Base-by-base conservation (phyloP, 92 coral and sea anemone genomes). In the Ricordea florida region DNA sequence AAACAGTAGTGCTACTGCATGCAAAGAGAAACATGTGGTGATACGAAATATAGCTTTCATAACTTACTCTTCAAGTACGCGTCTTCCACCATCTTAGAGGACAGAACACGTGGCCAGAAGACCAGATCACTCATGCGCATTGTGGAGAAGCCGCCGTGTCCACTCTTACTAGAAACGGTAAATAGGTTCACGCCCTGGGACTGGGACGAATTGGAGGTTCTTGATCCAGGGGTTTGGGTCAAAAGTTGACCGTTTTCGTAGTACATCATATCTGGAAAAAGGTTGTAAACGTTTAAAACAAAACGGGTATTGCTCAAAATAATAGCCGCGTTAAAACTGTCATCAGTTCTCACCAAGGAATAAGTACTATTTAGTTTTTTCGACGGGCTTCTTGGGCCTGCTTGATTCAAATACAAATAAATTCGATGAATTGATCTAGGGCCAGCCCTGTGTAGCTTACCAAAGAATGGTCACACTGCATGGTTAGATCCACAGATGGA, bases 71-170 rank as follows among this genome's bases (percentile, higher is more conserved):
- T 61, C 49, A 37, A 37, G 15, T 61, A 61, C 24, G 3, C 15
- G 29, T 23, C 33, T 17, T n/a, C 17, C 0, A 61, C 68, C 27
- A 37, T 50, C 24, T 38, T 24, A 14, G 3, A 23, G 3, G 49
- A 36, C 3, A 61, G 49, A 10, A n/a, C 49, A 9, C 68, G 68
- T 7, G 68, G 37, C 68, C 68, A 61, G 16, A 61, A 38, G 68
- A 50, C 50, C 11, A 61, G 68, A 36, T 38, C 50, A 23, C 68
- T 61, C 68, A 61, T 37, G 11, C 68, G 5, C 49, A 61, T 14
- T 1, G 51, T 61, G 27, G 68, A 61, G 33, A 61, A 61, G 13
- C 49, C 68, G n/a, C 68, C 68, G 10, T 21, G 32, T 22, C 50
- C 68, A 5, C 15, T 38, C 18, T 18, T 3, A 2, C 68, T 25